These are phyloP conservation scores for Lagorchestes hirsutus DNA, from an alignment of 2,797 vertebrate genomes.

Conservation along the genomic window DNA sequence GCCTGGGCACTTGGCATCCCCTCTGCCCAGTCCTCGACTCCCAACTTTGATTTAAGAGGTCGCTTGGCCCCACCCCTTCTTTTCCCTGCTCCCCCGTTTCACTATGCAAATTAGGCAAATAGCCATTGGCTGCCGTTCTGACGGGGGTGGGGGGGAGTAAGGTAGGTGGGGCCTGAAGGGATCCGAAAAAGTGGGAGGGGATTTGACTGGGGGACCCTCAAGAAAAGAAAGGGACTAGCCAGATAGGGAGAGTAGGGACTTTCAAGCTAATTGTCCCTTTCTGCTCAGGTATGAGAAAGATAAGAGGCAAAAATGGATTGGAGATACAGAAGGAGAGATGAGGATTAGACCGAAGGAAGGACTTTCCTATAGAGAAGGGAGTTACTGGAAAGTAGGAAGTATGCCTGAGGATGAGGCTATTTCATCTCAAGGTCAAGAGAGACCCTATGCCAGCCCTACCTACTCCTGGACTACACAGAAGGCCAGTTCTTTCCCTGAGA, in stretches of 20 bases:
- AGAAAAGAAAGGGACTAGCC: background rate
- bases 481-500: constrained; percentile 8
- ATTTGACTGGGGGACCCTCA: constrained; percentile 4
- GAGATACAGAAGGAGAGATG: constrained; percentile 9
- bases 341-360: constrained; percentile 50
- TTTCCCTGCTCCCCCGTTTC: constrained; percentile 47
- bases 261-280: background rate
- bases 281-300: background rate
- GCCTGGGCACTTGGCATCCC: constrained; percentile 66
- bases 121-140: constrained; percentile 72
- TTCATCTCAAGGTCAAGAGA: background rate
- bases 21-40: constrained; percentile 75
- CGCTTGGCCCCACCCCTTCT: constrained; percentile 67
- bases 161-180: constrained; percentile 64
- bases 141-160: constrained; percentile 3
- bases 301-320: constrained; percentile 19
- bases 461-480: background rate
- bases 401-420: background rate
- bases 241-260: constrained; percentile 14
- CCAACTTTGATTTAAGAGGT: constrained; percentile 82
- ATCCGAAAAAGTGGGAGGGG: constrained; percentile 58
- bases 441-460: background rate
- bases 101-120: constrained; percentile 70
- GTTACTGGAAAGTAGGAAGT: background rate
- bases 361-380: constrained; percentile 11